phyloP scores from a whole-genome alignment of 2,113 vertebrate species.

The Oncorhynchus nerka region DNA sequence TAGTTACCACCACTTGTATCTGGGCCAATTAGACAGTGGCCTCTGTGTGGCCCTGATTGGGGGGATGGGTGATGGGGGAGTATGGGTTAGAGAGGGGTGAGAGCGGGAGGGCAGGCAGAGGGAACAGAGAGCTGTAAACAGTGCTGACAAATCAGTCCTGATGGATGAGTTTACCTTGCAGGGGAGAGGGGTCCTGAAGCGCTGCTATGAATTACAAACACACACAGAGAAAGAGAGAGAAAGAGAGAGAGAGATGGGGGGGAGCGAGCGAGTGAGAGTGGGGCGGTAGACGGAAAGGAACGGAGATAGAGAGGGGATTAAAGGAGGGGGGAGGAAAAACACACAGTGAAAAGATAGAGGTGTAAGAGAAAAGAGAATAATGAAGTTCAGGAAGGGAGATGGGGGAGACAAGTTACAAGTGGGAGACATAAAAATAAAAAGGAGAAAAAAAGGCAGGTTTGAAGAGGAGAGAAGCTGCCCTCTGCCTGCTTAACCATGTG shows the following conservation, averaged over 20 bases:
- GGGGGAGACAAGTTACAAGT: background rate
- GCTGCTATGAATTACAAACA: conserved; percentile 10
- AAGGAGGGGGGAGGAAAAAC: background rate
- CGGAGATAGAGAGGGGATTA: background rate
- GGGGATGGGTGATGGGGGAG: background rate
- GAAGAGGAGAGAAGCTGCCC: background rate
- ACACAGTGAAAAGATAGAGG: background rate
- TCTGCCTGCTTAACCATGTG: background rate
- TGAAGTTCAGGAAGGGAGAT: background rate
- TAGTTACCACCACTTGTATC: background rate
- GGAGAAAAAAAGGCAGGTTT: background rate
- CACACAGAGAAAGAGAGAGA: background rate
- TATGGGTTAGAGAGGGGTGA: conserved; percentile 16
- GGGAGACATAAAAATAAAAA: background rate
- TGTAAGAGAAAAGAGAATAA: background rate
- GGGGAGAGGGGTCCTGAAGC: conserved; percentile 11
- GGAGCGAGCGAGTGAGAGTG: too few species aligned
- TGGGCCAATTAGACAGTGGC: background rate
- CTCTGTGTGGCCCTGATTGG: background rate
- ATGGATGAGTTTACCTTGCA: conserved; percentile 55
- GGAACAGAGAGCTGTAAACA: conserved; percentile 41
- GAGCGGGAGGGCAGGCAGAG: conserved; percentile 28
- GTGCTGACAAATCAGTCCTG: conserved; percentile 47
- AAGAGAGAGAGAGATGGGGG: background rate
- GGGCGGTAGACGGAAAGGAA: background rate